phyloP scores from a whole-genome alignment of 2,113 vertebrate species.

The Sceloporus undulatus region DNA sequence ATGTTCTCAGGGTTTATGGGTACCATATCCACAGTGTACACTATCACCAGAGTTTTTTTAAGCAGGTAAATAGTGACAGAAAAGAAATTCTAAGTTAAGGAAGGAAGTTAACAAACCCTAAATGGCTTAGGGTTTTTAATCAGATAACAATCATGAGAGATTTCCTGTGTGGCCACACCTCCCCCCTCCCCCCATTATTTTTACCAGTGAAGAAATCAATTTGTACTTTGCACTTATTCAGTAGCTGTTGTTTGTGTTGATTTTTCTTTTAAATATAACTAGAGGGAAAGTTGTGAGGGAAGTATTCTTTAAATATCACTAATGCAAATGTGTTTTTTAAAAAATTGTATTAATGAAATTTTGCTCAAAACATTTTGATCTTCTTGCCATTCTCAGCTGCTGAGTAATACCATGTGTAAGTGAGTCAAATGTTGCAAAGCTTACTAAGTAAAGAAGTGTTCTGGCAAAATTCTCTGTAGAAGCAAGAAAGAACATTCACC shows the following conservation, averaged over 20 bases:
- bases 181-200: neutral
- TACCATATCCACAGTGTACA: slow-evolving; percentile 53
- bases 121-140: neutral
- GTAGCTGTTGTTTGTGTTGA: neutral
- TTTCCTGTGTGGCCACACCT: neutral
- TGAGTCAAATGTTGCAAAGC: neutral
- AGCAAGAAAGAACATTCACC: neutral
- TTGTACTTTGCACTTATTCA: neutral
- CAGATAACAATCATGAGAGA: neutral
- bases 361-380: neutral
- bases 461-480: no score
- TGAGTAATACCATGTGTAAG: neutral
- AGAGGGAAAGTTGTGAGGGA: neutral
- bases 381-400: neutral
- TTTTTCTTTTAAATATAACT: neutral
- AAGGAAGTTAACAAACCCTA: neutral
- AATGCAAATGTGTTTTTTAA: neutral
- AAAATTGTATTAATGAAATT: neutral
- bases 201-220: neutral
- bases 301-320: neutral
- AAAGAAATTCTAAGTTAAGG: neutral
- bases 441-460: neutral
- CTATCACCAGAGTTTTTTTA: neutral
- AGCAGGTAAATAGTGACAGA: slow-evolving; percentile 39
- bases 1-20: slow-evolving; percentile 64